These are phyloP conservation scores for Diceros bicornis DNA, from an alignment of 2,797 vertebrate genomes.

Conservation along the genomic window DNA sequence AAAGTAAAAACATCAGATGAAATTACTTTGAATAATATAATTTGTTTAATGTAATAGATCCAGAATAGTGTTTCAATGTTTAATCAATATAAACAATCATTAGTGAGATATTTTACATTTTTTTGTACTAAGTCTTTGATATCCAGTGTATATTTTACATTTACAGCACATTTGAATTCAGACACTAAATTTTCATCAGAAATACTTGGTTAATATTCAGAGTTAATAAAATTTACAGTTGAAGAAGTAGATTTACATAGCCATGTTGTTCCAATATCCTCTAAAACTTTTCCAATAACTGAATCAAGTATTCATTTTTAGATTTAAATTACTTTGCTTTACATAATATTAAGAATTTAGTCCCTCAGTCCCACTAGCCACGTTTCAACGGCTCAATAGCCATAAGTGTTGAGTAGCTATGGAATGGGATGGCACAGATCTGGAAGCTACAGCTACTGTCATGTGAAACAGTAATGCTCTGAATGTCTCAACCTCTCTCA, in stretches of 20 bases:
- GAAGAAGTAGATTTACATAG: background rate
- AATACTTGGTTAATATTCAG: background rate
- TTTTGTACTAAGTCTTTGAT: background rate
- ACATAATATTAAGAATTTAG: background rate
- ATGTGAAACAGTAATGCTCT: background rate
- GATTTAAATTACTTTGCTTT: background rate
- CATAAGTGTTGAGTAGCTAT: background rate
- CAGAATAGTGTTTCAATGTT: background rate
- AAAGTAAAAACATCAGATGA: background rate
- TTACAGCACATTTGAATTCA: background rate
- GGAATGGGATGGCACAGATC: accelerated
- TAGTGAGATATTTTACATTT: background rate
- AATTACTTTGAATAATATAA: background rate
- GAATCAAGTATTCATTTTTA: background rate
- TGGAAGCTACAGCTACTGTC: background rate
- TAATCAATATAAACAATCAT: background rate
- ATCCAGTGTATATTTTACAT: background rate
- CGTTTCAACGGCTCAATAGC: background rate
- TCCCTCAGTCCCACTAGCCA: background rate
- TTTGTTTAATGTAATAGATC: background rate
- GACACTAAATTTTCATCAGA: background rate
- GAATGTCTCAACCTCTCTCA: background rate
- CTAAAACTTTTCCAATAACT: background rate
- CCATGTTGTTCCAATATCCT: background rate
- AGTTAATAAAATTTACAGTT: background rate